Evolutionary conservation across 2,797 vertebrate genomes (phyloP).

Genomic region (Rhinatrema bivittatum): DNA sequence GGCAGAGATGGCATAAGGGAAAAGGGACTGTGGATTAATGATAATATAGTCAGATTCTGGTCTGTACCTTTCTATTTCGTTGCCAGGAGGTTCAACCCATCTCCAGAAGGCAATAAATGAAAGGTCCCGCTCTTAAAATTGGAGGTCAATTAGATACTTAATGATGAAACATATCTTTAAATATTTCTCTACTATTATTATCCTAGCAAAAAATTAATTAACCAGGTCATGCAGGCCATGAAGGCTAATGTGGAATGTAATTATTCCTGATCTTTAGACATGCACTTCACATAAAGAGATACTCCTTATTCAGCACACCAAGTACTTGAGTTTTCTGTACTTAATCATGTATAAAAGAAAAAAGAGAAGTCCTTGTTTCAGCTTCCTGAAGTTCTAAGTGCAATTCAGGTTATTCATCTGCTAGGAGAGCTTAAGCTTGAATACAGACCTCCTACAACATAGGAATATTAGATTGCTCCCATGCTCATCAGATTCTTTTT

Average conservation of each 20-base stretch:
- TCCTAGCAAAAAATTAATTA: conserved; percentile 72
- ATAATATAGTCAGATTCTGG: conserved; percentile 16
- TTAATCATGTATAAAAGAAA: conserved; percentile 51
- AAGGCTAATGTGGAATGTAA: conserved; percentile 66
- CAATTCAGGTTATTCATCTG: conserved; percentile 28
- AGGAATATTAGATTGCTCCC: no score
- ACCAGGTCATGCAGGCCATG: conserved; percentile 56
- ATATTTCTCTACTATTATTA: conserved; percentile 71
- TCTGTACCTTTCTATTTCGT: conserved; percentile 16
- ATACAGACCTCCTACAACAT: no score
- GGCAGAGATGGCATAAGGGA: conserved; percentile 49
- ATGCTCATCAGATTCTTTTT: no score
- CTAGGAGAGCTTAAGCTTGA: conserved; percentile 33
- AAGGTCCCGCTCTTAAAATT: conserved; percentile 56
- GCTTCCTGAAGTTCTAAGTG: conserved; percentile 36
- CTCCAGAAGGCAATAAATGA: conserved; percentile 54
- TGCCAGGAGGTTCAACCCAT: conserved; percentile 24
- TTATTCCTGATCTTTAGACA: conserved; percentile 65
- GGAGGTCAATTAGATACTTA: conserved; percentile 67
- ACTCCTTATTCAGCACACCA: conserved; percentile 57
- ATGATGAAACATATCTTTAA: conserved; percentile 59
- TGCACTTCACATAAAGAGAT: conserved; percentile 57
- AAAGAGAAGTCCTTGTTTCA: conserved; percentile 35
- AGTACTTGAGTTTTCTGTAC: conserved; percentile 49
- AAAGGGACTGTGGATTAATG: conserved; percentile 12